Percentiles rank a stretch among this genome's conserved stretches.
These are phyloP conservation scores for Lasioglossum baleicum DNA, from an alignment of 1,140 invertebrate genomes.

Conservation along the genomic window DNA sequence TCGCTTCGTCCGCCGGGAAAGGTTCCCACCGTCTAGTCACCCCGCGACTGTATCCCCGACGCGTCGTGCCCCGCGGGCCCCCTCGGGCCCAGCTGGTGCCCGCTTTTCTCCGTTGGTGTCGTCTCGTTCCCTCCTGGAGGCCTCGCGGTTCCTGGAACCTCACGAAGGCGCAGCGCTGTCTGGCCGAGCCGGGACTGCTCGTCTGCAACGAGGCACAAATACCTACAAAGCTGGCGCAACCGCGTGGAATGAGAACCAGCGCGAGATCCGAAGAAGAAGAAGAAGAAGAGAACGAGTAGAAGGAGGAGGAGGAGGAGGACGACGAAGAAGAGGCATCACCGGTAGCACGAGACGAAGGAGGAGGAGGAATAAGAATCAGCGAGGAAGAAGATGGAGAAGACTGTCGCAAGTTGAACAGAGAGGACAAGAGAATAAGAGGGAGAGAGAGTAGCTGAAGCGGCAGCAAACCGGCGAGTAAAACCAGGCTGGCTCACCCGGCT, in stretches of 20 bases:
- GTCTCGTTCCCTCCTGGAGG: conserved; percentile 53
- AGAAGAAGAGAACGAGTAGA: neutral
- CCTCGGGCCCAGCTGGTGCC: neutral
- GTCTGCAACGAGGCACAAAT: conserved; percentile 68
- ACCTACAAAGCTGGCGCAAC: conserved; percentile 55
- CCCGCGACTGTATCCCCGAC: conserved; percentile 39
- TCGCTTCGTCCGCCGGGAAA: conserved; percentile 60
- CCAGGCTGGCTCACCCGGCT: conserved; percentile 58
- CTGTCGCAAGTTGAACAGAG: conserved; percentile 5
- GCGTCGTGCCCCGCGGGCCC: neutral
- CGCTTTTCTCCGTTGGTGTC: conserved; percentile 30
- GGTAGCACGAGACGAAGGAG: conserved; percentile 6
- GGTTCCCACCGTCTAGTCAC: conserved; percentile 78
- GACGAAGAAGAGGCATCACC: neutral
- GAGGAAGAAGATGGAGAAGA: neutral
- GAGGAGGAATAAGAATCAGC: conserved; percentile 27
- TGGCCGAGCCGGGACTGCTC: conserved; percentile 70
- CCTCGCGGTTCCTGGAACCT: conserved; percentile 71
- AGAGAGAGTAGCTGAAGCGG: conserved; percentile 32
- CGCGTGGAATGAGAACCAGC: conserved; percentile 54
- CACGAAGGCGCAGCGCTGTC: conserved; percentile 78
- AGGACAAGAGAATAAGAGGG: conserved; percentile 11
- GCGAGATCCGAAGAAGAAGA: conserved; percentile 29
- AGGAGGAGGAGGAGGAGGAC: neutral
- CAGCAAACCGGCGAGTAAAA: conserved; percentile 56